Conservation (phyloP, 2,113 vertebrate species). For the Stigmatopora argus region DNA sequence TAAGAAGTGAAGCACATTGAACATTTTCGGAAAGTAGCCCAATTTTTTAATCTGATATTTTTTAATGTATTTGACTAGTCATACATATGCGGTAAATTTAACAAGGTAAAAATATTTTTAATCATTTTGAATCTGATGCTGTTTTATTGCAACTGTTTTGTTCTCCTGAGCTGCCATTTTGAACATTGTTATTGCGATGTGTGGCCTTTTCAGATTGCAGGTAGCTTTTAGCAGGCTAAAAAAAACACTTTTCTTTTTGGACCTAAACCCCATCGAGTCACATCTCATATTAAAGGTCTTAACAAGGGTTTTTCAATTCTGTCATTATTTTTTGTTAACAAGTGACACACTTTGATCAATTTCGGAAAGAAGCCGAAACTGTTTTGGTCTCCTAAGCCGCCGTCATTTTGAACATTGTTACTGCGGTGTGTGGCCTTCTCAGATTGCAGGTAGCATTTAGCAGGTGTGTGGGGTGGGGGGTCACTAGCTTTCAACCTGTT, state of each 20-base stretch:
- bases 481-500: constrained; percentile 60
- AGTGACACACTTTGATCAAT: not conserved
- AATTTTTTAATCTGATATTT: no score
- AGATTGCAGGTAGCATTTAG: constrained; percentile 66
- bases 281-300: not conserved
- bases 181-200: not conserved
- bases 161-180: not conserved
- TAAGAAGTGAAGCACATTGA: not conserved
- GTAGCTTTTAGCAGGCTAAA: constrained; percentile 57
- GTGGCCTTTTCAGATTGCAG: constrained; percentile 62
- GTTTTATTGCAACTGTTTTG: no score
- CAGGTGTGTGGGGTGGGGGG: constrained; percentile 56
- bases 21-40: not conserved
- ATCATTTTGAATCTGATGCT: no score
- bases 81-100: no score
- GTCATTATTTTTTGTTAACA: not conserved
- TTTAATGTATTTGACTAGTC: not conserved
- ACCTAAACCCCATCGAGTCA: not conserved
- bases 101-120: no score
- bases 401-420: not conserved
- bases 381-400: not conserved
- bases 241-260: not conserved
- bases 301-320: not conserved
- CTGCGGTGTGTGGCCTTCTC: constrained; percentile 35
- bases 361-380: not conserved